Percentiles rank a stretch among this genome's conserved stretches.
These are phyloP conservation scores for Ispidina picta DNA, from an alignment of 2,797 vertebrate genomes.

Conservation along the genomic window DNA sequence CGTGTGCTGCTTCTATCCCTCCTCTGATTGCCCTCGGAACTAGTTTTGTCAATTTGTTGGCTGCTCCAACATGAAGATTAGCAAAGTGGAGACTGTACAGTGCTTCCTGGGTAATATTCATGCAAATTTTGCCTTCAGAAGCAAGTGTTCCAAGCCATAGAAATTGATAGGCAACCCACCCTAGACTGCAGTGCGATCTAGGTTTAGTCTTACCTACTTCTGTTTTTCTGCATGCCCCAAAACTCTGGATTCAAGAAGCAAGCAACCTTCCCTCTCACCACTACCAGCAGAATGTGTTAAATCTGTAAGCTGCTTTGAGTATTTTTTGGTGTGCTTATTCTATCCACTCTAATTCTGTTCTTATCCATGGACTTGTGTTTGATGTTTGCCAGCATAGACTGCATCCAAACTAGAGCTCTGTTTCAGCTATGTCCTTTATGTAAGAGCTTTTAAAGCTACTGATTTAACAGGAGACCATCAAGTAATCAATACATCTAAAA, in stretches of 20 bases:
- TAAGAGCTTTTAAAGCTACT: not conserved
- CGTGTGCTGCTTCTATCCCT: not conserved
- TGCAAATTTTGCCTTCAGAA: conserved; percentile 1
- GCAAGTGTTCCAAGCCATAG: not conserved
- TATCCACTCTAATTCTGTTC: conserved; percentile 19
- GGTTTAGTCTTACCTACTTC: not conserved
- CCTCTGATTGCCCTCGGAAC: not conserved
- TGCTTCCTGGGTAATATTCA: not conserved
- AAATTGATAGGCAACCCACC: not conserved
- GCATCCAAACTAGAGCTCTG: not conserved
- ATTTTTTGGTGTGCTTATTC: not conserved
- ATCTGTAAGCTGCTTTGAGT: conserved; percentile 15
- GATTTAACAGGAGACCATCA: not conserved
- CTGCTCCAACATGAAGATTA: not conserved
- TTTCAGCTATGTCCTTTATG: not conserved
- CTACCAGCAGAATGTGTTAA: not conserved
- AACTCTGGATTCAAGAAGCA: conserved; percentile 23
- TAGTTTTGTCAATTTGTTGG: conserved; percentile 1
- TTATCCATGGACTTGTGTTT: not conserved
- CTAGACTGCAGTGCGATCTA: not conserved
- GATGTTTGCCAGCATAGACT: not conserved
- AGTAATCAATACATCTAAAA: not conserved
- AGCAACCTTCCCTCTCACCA: not conserved
- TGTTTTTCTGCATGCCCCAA: not conserved
- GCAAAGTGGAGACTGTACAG: not conserved